These are phyloP conservation scores for Sakesphorus luctuosus DNA, from an alignment of 2,113 vertebrate species.

Conservation along the genomic window DNA sequence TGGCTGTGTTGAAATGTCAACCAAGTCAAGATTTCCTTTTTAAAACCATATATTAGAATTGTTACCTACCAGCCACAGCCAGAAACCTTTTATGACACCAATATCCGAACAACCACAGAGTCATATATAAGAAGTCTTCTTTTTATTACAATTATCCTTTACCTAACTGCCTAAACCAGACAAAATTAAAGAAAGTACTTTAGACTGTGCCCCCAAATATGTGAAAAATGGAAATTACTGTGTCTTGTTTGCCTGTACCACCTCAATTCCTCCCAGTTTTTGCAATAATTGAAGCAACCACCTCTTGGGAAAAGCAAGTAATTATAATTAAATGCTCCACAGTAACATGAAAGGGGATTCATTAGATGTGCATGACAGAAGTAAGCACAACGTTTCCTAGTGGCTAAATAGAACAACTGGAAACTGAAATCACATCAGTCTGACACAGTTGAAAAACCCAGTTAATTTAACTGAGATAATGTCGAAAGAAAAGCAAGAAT, in stretches of 20 bases:
- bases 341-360: neutral
- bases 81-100: neutral
- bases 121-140: neutral
- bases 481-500: neutral
- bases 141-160: neutral
- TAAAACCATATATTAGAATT: neutral
- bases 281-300: slow-evolving; percentile 8
- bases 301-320: slow-evolving; percentile 28
- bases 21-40: neutral
- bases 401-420: neutral
- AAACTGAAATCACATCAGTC: neutral
- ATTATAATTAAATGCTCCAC: slow-evolving; percentile 17
- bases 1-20: neutral
- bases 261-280: neutral
- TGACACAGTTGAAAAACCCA: neutral
- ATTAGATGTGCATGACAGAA: neutral
- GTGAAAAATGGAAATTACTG: neutral
- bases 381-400: neutral
- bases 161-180: neutral
- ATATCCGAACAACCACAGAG: neutral
- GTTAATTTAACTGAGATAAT: neutral
- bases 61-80: neutral
- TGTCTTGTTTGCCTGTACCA: neutral
- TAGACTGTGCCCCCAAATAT: neutral
- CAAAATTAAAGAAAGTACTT: neutral